Evolutionary conservation across 1,140 invertebrate species (phyloP).

Genomic region (Drosophila repleta): DNA sequence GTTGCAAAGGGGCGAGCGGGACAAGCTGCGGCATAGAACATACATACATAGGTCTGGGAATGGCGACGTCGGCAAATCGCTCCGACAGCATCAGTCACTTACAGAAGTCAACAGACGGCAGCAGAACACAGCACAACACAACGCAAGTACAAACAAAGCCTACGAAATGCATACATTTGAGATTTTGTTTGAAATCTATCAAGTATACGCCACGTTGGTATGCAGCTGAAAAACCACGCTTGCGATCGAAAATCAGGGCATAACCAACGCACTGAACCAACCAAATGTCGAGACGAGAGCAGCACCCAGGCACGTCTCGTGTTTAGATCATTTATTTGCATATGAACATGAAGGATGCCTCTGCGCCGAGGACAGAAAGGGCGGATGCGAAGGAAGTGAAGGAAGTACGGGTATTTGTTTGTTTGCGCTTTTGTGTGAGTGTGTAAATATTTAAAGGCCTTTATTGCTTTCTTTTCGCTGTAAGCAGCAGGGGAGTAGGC

Average conservation of each 20-base stretch:
- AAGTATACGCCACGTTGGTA: slow-evolving; percentile 64
- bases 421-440: slow-evolving; percentile 70
- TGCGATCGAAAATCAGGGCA: slow-evolving; percentile 43
- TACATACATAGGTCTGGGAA: slow-evolving; percentile 16
- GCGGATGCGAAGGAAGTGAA: background rate
- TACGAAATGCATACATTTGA: slow-evolving; percentile 55
- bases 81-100: slow-evolving; percentile 72
- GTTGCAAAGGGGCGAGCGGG: slow-evolving; percentile 7
- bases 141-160: slow-evolving; percentile 39
- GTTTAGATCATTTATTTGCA: slow-evolving; percentile 78
- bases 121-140: background rate
- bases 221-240: slow-evolving; percentile 36
- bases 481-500: slow-evolving; percentile 2
- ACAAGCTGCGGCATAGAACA: background rate
- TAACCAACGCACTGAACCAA: slow-evolving; percentile 34
- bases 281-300: slow-evolving; percentile 31
- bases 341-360: slow-evolving; percentile 54
- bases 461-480: slow-evolving; percentile 71
- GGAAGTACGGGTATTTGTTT: slow-evolving; percentile 40
- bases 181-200: slow-evolving; percentile 66
- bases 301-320: slow-evolving; percentile 6
- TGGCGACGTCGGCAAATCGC: slow-evolving; percentile 42
- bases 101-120: slow-evolving; percentile 43
- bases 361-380: background rate
- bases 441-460: slow-evolving; percentile 74